Evolutionary conservation across 2,888 invertebrate species (phyloP), one percentile per base, ranked within the genome.

Genomic region (Ormyrus rosae): DNA sequence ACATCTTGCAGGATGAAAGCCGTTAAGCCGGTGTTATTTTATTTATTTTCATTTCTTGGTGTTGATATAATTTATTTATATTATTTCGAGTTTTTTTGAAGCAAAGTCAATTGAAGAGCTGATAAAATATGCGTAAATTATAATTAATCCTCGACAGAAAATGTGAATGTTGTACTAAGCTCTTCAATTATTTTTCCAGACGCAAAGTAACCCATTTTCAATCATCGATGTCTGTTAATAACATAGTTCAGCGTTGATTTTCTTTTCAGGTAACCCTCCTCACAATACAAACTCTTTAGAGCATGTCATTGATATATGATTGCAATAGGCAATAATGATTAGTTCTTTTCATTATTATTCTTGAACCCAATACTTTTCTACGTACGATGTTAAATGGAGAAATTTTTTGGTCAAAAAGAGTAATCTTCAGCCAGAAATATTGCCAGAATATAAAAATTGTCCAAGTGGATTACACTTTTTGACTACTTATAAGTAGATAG

Each of bases 191-290:
- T 71, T 81, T 81, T 81, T 81, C 60, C 78, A 81, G 78, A 75
- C 81, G 69, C 81, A 67, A 78, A 81, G 74, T 81, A 81, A 78
- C 78, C 81, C 81, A 81, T 81, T 81, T 81, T 81, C 81, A 81
- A 75, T 81, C 78, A 78, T 56, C 78, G 81, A 78, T 77, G 73
- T 81, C 78, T 78, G 70, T 78, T 75, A 63, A 65, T 81, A 78
- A 72, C 68, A 71, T 78, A 78, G 72, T 70, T 58, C 78, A 81
- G 63, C 81, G 81, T 78, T 78, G 71, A 78, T 77, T 81, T 81
- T 78, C n/a, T 78, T 81, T 81, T 81, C 78, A 81, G 81, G 75
- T 81, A 81, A 81, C 78, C 78, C 45, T 65, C 67, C 73, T 75
- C 48, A 19, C 19, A 75, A 70, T 78, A 68, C 53, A 78, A 79